phyloP scores from a whole-genome alignment of 2,888 invertebrate species.

The Cheilosia soror region DNA sequence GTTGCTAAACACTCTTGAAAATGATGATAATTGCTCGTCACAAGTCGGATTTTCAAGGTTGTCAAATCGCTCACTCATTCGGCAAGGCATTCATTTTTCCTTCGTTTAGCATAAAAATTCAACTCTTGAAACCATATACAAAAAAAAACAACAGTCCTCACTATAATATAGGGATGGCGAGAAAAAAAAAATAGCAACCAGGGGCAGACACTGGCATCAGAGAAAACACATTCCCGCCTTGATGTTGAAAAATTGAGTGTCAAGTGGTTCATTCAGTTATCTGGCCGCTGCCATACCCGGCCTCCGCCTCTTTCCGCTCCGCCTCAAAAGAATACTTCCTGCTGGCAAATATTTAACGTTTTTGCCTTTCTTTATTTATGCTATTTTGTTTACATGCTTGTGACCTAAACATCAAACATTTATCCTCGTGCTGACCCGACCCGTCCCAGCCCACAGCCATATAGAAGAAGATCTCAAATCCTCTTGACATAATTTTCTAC shows the following conservation, averaged over 20 bases:
- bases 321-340: slow-evolving; percentile 40
- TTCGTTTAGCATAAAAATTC: slow-evolving; percentile 15
- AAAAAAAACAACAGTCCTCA: slow-evolving; percentile 4
- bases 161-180: background rate
- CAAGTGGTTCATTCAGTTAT: slow-evolving; percentile 56
- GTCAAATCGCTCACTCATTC: slow-evolving; percentile 53
- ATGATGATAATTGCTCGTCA: slow-evolving; percentile 51
- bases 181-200: background rate
- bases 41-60: slow-evolving; percentile 62
- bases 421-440: slow-evolving; percentile 15
- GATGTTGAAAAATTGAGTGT: slow-evolving; percentile 64
- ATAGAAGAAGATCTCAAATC: slow-evolving; percentile 55
- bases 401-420: slow-evolving; percentile 57
- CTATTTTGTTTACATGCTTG: slow-evolving; percentile 45
- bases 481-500: slow-evolving; percentile 69
- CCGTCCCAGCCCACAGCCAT: slow-evolving; percentile 1
- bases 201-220: slow-evolving; percentile 9
- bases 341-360: slow-evolving; percentile 51
- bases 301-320: slow-evolving; percentile 7
- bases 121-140: background rate
- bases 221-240: slow-evolving; percentile 23
- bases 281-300: background rate
- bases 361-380: slow-evolving; percentile 25
- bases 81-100: slow-evolving; percentile 24
- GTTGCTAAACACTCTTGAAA: slow-evolving; percentile 31